Percentiles rank a stretch among this genome's conserved stretches.
These are phyloP conservation scores for Diprion similis DNA, from an alignment of 1,140 invertebrate species.

Conservation along the genomic window DNA sequence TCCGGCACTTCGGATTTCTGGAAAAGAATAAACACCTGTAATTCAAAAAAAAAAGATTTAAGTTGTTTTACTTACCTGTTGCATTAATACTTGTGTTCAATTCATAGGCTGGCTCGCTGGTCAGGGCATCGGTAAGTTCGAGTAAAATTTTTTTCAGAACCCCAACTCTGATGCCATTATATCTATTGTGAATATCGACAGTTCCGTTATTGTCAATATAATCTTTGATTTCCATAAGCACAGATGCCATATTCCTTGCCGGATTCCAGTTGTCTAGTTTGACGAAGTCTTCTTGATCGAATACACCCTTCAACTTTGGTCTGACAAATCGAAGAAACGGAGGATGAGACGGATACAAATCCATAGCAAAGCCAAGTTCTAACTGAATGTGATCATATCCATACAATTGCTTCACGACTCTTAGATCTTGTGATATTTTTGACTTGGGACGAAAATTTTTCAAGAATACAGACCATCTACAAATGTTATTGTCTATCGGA, in stretches of 20 bases:
- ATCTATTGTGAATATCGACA: background rate
- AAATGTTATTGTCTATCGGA: slow-evolving; percentile 52
- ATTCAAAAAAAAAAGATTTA: too few relatives aligned
- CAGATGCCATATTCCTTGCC: slow-evolving; percentile 44
- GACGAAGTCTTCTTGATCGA: slow-evolving; percentile 24
- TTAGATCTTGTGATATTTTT: slow-evolving; percentile 39
- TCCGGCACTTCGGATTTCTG: too few relatives aligned
- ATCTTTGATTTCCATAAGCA: slow-evolving; percentile 16
- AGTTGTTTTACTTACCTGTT: too few relatives aligned
- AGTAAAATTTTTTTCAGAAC: background rate
- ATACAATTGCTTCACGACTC: slow-evolving; percentile 36
- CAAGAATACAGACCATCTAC: slow-evolving; percentile 48
- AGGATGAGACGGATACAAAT: slow-evolving; percentile 54
- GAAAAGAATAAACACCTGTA: too few relatives aligned
- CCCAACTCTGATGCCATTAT: background rate
- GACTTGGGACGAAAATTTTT: slow-evolving; percentile 41
- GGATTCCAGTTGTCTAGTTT: slow-evolving; percentile 51
- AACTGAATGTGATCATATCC: slow-evolving; percentile 50
- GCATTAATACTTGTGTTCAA: too few relatives aligned
- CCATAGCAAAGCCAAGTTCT: slow-evolving; percentile 51
- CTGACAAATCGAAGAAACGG: slow-evolving; percentile 50
- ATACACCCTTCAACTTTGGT: slow-evolving; percentile 44
- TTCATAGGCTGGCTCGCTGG: too few relatives aligned
- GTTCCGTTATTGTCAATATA: background rate
- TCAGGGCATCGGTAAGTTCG: background rate